Evolutionary conservation across 1,140 invertebrate species (phyloP).

Genomic region (Cyclargus thomasi): DNA sequence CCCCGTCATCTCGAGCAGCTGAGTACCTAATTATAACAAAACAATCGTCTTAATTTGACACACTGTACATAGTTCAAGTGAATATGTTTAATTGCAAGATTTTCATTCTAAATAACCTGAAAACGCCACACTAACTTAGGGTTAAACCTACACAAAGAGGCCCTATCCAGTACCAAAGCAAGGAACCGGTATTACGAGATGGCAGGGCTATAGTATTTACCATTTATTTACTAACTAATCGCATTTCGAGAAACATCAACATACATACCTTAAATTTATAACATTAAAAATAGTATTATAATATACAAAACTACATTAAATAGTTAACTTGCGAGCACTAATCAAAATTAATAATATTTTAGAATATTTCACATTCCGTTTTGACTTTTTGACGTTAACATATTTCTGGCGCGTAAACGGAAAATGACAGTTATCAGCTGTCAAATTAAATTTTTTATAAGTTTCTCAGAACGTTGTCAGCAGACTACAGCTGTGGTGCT

Average conservation of each 20-base stretch:
- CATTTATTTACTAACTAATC: not conserved
- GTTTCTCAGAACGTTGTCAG: too few relatives aligned
- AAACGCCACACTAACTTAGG: not conserved
- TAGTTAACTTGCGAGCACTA: not conserved
- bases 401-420: slow-evolving; percentile 7
- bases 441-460: not conserved
- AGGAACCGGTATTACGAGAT: not conserved
- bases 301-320: not conserved
- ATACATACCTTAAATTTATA: not conserved
- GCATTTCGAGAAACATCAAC: not conserved
- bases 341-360: not conserved
- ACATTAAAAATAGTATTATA: not conserved
- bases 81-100: too few relatives aligned
- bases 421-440: not conserved
- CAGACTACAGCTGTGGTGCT: too few relatives aligned
- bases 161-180: not conserved
- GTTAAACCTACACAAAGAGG: not conserved
- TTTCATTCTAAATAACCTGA: not conserved
- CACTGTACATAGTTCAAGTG: too few relatives aligned
- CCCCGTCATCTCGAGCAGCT: slow-evolving; percentile 37
- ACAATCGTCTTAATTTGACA: too few relatives aligned
- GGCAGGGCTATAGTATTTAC: not conserved
- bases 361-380: not conserved
- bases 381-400: slow-evolving; percentile 2
- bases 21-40: not conserved